These are phyloP conservation scores for Diabrotica virgifera DNA, from an alignment of 1,140 invertebrate genomes.

Conservation along the genomic window DNA sequence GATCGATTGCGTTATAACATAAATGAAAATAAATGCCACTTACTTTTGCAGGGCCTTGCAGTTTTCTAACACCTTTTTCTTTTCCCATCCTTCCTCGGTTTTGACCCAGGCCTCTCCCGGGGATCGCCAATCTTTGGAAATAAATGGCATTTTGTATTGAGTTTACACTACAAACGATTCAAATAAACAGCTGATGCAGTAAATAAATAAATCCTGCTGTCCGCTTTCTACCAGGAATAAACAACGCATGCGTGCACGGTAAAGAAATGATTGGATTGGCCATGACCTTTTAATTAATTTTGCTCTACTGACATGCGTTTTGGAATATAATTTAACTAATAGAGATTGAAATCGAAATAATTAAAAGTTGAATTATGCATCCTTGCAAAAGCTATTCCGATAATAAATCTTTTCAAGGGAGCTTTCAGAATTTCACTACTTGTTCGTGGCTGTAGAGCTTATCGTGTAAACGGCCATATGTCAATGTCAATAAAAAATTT, in stretches of 20 bases:
- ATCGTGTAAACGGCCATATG: too few species aligned
- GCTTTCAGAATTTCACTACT: too few species aligned
- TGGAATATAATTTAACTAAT: too few species aligned
- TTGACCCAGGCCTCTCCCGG: slow-evolving; percentile 98
- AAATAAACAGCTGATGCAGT: slow-evolving; percentile 30
- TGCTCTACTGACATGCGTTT: background rate
- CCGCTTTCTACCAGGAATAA: background rate
- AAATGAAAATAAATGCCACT: slow-evolving; percentile 30
- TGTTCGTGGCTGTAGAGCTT: too few species aligned
- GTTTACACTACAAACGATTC: slow-evolving; percentile 29
- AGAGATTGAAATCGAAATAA: too few species aligned
- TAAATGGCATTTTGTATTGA: slow-evolving; percentile 80
- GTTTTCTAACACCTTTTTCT: slow-evolving; percentile 86
- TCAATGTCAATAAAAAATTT: too few species aligned
- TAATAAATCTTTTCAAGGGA: too few species aligned
- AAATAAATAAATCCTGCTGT: background rate
- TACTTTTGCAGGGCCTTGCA: slow-evolving; percentile 42
- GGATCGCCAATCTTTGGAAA: slow-evolving; percentile 89
- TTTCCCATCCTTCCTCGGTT: slow-evolving; percentile 94
- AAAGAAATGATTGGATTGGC: background rate
- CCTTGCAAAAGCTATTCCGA: too few species aligned
- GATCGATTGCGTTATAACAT: slow-evolving; percentile 35
- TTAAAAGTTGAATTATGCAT: too few species aligned
- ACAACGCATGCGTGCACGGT: background rate
- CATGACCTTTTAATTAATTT: background rate